These are phyloP conservation scores for Nephrotoma flavescens DNA, from an alignment of 2,888 invertebrate genomes.

Conservation along the genomic window DNA sequence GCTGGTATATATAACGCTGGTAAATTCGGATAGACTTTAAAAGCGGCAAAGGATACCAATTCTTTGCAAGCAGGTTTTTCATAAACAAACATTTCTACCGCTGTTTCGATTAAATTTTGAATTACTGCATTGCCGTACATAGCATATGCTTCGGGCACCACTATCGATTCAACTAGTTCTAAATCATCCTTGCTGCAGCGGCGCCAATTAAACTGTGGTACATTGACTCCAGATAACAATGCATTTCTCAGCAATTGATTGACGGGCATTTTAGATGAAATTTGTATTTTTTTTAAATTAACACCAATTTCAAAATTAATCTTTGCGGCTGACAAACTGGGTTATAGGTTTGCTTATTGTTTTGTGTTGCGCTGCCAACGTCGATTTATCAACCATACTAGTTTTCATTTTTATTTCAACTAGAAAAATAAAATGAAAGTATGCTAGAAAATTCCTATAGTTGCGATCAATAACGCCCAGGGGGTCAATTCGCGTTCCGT, in stretches of 20 bases:
- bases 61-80: neutral
- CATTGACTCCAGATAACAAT: neutral
- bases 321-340: too few relatives aligned
- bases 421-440: too few relatives aligned
- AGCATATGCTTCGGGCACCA: neutral
- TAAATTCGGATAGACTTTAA: conserved; percentile 38
- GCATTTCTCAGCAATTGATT: neutral
- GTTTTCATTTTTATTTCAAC: too few relatives aligned
- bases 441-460: too few relatives aligned
- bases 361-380: too few relatives aligned
- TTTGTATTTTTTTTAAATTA: too few relatives aligned
- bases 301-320: too few relatives aligned
- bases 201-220: neutral
- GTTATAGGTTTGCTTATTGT: too few relatives aligned
- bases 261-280: neutral
- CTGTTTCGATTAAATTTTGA: neutral
- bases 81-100: neutral
- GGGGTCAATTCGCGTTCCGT: too few relatives aligned
- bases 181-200: neutral
- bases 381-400: too few relatives aligned
- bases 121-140: neutral
- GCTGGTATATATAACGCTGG: conserved; percentile 38
- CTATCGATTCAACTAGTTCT: neutral
- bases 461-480: too few relatives aligned
- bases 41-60: conserved; percentile 22